phyloP scores from a whole-genome alignment of 1,140 invertebrate genomes.

The Drosophila paulistorum region DNA sequence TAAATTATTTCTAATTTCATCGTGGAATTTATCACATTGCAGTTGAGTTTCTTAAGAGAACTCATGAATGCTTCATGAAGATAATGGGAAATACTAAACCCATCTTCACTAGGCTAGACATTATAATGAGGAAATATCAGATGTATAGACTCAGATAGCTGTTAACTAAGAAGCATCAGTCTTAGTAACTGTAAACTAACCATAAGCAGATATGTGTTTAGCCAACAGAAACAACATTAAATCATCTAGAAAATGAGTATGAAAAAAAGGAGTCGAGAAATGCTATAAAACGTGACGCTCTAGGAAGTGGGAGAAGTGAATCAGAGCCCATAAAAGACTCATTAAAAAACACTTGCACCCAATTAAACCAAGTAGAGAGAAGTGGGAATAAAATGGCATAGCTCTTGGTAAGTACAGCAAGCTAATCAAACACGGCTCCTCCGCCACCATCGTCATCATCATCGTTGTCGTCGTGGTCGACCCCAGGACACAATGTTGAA shows the following conservation, averaged over 20 bases:
- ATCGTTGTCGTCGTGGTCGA: conserved; percentile 34
- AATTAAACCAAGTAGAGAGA: conserved; percentile 63
- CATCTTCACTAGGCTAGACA: too few species aligned
- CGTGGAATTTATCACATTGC: too few species aligned
- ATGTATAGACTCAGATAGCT: background rate
- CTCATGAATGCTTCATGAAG: too few species aligned
- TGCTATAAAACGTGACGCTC: background rate
- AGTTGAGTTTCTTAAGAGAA: too few species aligned
- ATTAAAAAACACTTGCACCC: conserved; percentile 79
- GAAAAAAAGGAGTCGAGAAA: background rate
- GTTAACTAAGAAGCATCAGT: conserved; percentile 5
- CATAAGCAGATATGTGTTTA: conserved; percentile 24
- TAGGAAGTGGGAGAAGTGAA: conserved; percentile 15
- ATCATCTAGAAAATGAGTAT: background rate
- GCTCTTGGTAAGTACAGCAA: conserved; percentile 36
- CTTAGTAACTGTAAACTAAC: conserved; percentile 10
- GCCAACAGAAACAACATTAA: background rate
- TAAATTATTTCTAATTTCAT: too few species aligned
- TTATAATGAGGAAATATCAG: background rate
- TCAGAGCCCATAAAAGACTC: conserved; percentile 70
- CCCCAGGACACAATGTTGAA: conserved; percentile 59
- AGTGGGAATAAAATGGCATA: conserved; percentile 10
- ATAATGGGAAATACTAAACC: too few species aligned
- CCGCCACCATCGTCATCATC: background rate
- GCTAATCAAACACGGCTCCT: conserved; percentile 70